These are phyloP conservation scores for Tetramorium bicarinatum DNA, from an alignment of 2,888 invertebrate genomes.

Conservation along the genomic window DNA sequence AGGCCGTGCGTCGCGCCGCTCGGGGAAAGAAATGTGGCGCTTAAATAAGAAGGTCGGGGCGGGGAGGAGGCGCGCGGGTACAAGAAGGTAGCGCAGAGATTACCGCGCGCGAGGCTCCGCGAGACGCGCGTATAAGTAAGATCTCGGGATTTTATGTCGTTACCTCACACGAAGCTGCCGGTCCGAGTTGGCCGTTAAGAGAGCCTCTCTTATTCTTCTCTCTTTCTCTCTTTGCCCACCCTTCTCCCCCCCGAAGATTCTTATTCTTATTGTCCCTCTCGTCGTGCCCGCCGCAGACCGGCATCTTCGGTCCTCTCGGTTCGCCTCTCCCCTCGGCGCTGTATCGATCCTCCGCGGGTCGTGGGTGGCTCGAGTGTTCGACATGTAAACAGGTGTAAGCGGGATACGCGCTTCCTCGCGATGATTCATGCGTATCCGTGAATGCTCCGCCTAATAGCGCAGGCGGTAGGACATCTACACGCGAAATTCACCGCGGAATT, in stretches of 20 bases:
- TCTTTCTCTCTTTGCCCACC: conserved; percentile 6
- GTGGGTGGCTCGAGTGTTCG: conserved; percentile 74
- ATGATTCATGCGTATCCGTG: conserved; percentile 76
- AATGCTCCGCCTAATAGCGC: conserved; percentile 70
- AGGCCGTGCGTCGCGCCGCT: conserved; percentile 58
- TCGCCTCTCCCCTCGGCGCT: conserved; percentile 25
- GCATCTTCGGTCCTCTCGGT: conserved; percentile 7
- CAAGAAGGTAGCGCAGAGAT: conserved; percentile 63
- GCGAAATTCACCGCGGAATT: conserved; percentile 47
- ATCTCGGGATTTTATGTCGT: conserved; percentile 82
- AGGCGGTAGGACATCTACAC: conserved; percentile 31
- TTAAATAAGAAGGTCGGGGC: conserved; percentile 71
- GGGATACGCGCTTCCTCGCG: conserved; percentile 60
- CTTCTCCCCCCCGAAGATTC: neutral
- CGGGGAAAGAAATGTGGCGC: conserved; percentile 77
- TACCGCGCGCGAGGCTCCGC: conserved; percentile 68
- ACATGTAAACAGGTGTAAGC: conserved; percentile 80
- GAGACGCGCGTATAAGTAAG: conserved; percentile 79
- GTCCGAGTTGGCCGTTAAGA: conserved; percentile 71
- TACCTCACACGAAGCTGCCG: conserved; percentile 84
- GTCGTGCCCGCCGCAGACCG: neutral
- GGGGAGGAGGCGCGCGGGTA: neutral
- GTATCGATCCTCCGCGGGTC: conserved; percentile 52
- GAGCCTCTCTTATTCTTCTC: conserved; percentile 45
- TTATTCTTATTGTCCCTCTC: conserved; percentile 33